Conservation (phyloP, 2,888 invertebrate genomes). For the Tenthredo notha region DNA sequence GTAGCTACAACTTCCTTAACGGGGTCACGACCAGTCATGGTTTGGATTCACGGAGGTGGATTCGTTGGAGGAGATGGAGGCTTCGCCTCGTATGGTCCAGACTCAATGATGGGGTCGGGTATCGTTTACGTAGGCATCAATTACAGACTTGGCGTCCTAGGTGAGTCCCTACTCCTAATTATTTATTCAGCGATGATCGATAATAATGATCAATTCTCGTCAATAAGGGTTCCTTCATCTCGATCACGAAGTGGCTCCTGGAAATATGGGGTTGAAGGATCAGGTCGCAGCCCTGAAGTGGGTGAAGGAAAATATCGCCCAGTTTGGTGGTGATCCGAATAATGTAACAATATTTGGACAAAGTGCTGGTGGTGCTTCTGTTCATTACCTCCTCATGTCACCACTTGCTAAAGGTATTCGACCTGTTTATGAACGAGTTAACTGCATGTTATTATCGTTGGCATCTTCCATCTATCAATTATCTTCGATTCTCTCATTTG, state of each 20-base stretch:
- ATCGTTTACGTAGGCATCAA: conserved; percentile 31
- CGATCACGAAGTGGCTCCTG: conserved; percentile 46
- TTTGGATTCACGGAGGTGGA: conserved; percentile 37
- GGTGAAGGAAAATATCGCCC: conserved; percentile 68
- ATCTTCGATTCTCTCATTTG: background rate
- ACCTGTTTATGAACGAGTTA: background rate
- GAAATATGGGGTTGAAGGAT: conserved; percentile 67
- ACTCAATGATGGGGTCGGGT: background rate
- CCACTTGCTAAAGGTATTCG: conserved; percentile 66
- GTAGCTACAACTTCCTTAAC: conserved; percentile 57
- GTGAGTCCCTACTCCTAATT: background rate
- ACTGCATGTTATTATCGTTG: background rate
- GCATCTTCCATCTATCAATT: background rate
- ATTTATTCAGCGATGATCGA: background rate
- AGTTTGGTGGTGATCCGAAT: conserved; percentile 68
- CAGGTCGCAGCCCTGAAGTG: conserved; percentile 67
- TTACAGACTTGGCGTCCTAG: conserved; percentile 33
- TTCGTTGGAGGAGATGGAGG: background rate
- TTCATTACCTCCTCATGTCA: conserved; percentile 64
- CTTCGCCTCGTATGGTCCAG: background rate
- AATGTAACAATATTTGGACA: conserved; percentile 70
- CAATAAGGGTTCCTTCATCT: conserved; percentile 69
- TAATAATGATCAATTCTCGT: background rate
- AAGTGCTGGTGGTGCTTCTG: conserved; percentile 65
- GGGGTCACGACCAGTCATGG: conserved; percentile 56